Evolutionary conservation across 2,888 invertebrate genomes (phyloP), one percentile per base, ranked within the genome.

Genomic region (Dexiosoma caninum): DNA sequence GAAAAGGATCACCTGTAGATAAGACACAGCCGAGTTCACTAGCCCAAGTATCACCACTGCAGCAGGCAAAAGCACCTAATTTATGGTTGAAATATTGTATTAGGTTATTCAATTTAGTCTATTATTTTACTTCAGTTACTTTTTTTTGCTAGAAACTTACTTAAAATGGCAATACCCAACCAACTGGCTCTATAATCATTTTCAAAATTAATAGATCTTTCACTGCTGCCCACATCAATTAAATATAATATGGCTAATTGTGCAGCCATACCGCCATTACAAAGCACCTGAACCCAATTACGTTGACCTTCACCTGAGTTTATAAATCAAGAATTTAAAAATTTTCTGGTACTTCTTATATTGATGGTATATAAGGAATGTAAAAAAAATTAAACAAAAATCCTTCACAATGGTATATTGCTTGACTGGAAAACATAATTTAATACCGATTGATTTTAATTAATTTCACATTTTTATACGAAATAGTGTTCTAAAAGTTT

Each of bases 11-110:
- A 0, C 92, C 90, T 27, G 89, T 90, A 6, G 94, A 93, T 19
- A 95, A 87, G 0, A 95, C 97, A 35, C 94, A 92, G 1, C 96
- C 97, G 16, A 97, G 89, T 90, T 97, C 97, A 40, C 96, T 97
- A 57, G 97, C 95, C 95, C 96, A 96, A 0, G 97, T 97, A 86
- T 97, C 97, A 0, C 97, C 97, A 88, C 95, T 95, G 84, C 94
- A 94, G 86, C 95, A 95, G 12, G 96, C 93, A 85, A 96, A 92
- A 0, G 95, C 84, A 94, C 94, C 94, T 88, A 44, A 81, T 35
- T 53, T 30, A 32, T 57, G 16, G 32, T 10, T 12, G 10, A 5
- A 19, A 19, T 12, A 19, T 19, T 10, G 19, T 2, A 6, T 19
- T 35, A 2, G 5, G 19, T 21, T n/a, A 32, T 21, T 2, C 35